Percentiles rank a stretch among this genome's conserved stretches.
These are phyloP conservation scores for Pseudomyrmex pallidus DNA, from an alignment of 1,140 invertebrate species.

Conservation along the genomic window DNA sequence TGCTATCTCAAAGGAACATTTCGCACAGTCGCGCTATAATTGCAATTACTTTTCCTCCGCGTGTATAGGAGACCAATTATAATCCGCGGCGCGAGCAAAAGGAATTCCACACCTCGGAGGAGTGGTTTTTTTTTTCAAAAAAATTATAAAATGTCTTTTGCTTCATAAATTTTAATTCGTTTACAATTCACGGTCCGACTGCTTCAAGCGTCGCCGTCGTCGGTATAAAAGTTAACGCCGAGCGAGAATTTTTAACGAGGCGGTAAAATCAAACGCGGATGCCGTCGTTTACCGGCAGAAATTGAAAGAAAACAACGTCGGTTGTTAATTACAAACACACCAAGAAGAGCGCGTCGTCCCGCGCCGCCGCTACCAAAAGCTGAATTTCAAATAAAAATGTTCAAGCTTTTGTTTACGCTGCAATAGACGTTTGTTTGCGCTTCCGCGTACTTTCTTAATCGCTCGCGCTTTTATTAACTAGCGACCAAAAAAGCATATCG, in stretches of 20 bases:
- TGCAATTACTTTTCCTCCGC: conserved; percentile 17
- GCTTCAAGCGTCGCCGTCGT: not conserved
- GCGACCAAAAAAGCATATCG: not conserved
- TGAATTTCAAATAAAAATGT: not conserved
- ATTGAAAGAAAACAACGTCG: conserved; percentile 30
- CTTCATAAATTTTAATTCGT: conserved; percentile 13
- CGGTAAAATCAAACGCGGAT: conserved; percentile 8
- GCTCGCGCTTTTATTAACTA: conserved; percentile 9
- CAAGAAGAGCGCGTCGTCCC: too few relatives aligned
- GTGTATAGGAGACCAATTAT: conserved; percentile 12
- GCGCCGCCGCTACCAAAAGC: not conserved
- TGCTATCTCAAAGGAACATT: not conserved
- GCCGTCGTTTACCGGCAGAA: conserved; percentile 5
- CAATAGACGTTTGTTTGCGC: not conserved
- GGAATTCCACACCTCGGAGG: not conserved
- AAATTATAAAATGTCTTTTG: conserved; percentile 28
- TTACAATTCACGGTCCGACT: conserved; percentile 20
- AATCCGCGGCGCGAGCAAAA: conserved; percentile 3
- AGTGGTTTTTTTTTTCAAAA: not conserved
- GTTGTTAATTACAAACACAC: conserved; percentile 23
- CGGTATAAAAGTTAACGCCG: not conserved
- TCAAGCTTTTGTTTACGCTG: too few relatives aligned
- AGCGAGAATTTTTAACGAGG: conserved; percentile 20
- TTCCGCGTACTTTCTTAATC: conserved; percentile 24
- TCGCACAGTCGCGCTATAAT: conserved; percentile 19